phyloP scores from a whole-genome alignment of 1,140 invertebrate species.

The Psix sp. region DNA sequence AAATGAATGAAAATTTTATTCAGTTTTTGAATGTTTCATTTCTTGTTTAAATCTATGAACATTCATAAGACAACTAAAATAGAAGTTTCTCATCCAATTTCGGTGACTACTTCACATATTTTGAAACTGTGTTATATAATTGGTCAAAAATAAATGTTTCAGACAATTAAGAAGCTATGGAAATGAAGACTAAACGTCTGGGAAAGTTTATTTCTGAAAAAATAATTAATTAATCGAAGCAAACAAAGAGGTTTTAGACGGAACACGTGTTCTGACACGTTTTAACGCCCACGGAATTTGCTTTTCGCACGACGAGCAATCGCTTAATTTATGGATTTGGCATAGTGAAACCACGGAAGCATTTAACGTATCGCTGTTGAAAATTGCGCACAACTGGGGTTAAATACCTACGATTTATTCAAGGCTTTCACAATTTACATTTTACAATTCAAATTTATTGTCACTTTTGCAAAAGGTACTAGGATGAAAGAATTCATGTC shows the following conservation, averaged over 20 bases:
- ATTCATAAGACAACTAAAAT: no score
- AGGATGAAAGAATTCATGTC: no score
- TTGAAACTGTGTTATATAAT: no score
- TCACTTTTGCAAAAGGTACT: no score
- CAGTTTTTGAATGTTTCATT: no score
- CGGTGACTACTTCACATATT: no score
- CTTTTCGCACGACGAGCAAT: slow-evolving; percentile 46
- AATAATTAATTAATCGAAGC: slow-evolving; percentile 24
- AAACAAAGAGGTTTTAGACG: slow-evolving; percentile 24
- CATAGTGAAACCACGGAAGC: slow-evolving; percentile 53
- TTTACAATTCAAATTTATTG: background rate
- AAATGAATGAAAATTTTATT: no score
- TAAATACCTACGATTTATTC: slow-evolving; percentile 42
- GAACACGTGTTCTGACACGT: slow-evolving; percentile 50
- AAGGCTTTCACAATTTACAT: slow-evolving; percentile 20
- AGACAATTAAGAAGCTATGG: background rate
- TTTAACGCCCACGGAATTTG: slow-evolving; percentile 45
- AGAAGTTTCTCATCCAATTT: no score
- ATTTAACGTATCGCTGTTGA: slow-evolving; percentile 45
- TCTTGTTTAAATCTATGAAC: no score
- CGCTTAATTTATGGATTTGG: slow-evolving; percentile 58
- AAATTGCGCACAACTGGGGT: slow-evolving; percentile 45
- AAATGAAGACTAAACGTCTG: slow-evolving; percentile 2
- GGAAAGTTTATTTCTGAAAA: slow-evolving; percentile 10
- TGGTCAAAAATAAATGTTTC: background rate